These are phyloP conservation scores for Lepus townsendii DNA, from an alignment of 2,797 vertebrate species.

Conservation along the genomic window DNA sequence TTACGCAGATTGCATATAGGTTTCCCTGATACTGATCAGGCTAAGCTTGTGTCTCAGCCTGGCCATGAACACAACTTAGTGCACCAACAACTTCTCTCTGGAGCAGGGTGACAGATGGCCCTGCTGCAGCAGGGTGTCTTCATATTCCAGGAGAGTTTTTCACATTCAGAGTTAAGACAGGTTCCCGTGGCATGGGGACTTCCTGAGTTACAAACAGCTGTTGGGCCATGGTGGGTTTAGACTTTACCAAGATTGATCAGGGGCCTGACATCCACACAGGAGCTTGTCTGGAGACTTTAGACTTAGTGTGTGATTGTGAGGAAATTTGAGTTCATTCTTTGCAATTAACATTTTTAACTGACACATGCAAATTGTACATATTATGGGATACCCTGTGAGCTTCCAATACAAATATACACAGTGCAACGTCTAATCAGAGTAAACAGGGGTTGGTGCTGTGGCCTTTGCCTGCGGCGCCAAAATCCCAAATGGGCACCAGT, in stretches of 20 bases:
- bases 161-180: slow-evolving; percentile 34
- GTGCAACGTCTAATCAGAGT: no score
- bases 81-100: slow-evolving; percentile 60
- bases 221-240: background rate
- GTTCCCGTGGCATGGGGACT: background rate
- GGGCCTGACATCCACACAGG: slow-evolving; percentile 40
- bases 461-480: no score
- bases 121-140: background rate
- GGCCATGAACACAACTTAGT: slow-evolving; percentile 47
- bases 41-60: slow-evolving; percentile 53
- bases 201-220: slow-evolving; percentile 66
- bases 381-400: no score
- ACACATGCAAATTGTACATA: no score
- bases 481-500: no score
- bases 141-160: slow-evolving; percentile 19
- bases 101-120: slow-evolving; percentile 56
- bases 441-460: no score
- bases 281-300: background rate
- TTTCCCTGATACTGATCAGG: slow-evolving; percentile 75
- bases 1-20: slow-evolving; percentile 67
- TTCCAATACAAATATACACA: no score
- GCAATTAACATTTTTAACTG: no score
- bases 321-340: no score
- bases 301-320: background rate
- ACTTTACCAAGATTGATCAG: background rate